These are phyloP conservation scores for Monoplex corrugatus DNA, from an alignment of 2,888 invertebrate genomes.

Conservation along the genomic window DNA sequence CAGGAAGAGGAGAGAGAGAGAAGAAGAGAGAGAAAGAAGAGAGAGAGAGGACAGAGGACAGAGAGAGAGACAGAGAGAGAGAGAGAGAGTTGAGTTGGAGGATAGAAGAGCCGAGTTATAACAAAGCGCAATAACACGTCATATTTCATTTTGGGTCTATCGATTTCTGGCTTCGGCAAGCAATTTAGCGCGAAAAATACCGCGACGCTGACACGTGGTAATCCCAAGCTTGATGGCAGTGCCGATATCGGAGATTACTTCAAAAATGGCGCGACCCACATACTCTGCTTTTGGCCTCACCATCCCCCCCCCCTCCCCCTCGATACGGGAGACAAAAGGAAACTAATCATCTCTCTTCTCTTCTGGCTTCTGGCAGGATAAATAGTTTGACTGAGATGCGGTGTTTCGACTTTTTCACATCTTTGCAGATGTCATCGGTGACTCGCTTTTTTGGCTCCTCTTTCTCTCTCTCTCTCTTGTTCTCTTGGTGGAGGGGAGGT, in stretches of 20 bases:
- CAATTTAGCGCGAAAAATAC: constrained; percentile 29
- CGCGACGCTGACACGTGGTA: background rate
- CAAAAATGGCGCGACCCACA: constrained; percentile 11
- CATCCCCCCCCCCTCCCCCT: background rate
- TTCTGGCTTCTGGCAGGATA: background rate
- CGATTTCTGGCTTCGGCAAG: constrained; percentile 27
- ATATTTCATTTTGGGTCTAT: constrained; percentile 15
- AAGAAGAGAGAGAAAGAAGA: background rate
- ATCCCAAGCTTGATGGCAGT: background rate
- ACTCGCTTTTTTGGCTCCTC: background rate
- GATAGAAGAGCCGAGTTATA: background rate
- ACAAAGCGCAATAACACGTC: constrained; percentile 35
- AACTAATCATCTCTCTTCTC: background rate
- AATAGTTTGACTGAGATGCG: constrained; percentile 3
- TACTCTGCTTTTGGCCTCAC: too few relatives aligned
- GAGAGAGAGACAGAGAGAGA: background rate
- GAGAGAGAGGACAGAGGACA: background rate
- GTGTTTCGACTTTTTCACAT: constrained; percentile 10
- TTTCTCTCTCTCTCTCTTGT: too few relatives aligned
- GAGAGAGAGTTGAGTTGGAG: too few relatives aligned
- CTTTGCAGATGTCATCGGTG: background rate
- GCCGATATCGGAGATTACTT: constrained; percentile 29
- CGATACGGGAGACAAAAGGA: constrained; percentile 2
- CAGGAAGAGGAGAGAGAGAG: too few relatives aligned
- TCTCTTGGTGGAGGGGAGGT: too few relatives aligned